These are phyloP conservation scores for Piscicola geometra DNA, from an alignment of 2,888 invertebrate species.

Conservation along the genomic window DNA sequence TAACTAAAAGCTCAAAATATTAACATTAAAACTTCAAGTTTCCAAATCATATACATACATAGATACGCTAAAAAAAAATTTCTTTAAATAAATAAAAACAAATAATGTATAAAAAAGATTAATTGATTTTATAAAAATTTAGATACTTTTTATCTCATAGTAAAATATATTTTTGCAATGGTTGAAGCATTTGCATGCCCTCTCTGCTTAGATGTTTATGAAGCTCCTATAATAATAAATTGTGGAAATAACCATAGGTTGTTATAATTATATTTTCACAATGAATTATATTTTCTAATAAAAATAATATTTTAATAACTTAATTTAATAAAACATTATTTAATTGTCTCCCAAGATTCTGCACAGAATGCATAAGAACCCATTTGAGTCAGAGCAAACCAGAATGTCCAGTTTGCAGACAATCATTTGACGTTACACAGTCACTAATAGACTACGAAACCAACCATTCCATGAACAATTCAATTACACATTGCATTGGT, in stretches of 20 bases:
- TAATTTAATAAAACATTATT: too few relatives aligned
- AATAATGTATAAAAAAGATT: too few relatives aligned
- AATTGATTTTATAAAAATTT: too few relatives aligned
- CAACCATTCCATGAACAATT: slow-evolving; percentile 7
- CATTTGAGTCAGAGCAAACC: background rate
- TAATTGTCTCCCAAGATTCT: slow-evolving; percentile 11
- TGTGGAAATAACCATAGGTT: slow-evolving; percentile 34
- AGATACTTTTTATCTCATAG: too few relatives aligned
- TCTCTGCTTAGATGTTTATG: slow-evolving; percentile 40
- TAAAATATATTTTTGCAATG: too few relatives aligned
- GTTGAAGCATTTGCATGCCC: slow-evolving; percentile 27
- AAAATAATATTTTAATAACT: background rate
- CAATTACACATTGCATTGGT: slow-evolving; percentile 15
- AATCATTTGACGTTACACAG: slow-evolving; percentile 15
- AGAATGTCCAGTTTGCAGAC: slow-evolving; percentile 25
- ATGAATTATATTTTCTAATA: background rate
- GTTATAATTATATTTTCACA: background rate
- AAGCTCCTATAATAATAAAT: slow-evolving; percentile 37
- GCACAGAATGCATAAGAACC: slow-evolving; percentile 9
- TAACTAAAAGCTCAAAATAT: too few relatives aligned
- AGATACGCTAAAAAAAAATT: too few relatives aligned
- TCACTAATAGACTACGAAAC: background rate
- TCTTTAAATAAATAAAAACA: too few relatives aligned
- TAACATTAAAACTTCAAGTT: too few relatives aligned
- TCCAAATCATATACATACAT: too few relatives aligned